phyloP scores from a whole-genome alignment of 1,140 invertebrate species.

The Saxidomus purpurata region DNA sequence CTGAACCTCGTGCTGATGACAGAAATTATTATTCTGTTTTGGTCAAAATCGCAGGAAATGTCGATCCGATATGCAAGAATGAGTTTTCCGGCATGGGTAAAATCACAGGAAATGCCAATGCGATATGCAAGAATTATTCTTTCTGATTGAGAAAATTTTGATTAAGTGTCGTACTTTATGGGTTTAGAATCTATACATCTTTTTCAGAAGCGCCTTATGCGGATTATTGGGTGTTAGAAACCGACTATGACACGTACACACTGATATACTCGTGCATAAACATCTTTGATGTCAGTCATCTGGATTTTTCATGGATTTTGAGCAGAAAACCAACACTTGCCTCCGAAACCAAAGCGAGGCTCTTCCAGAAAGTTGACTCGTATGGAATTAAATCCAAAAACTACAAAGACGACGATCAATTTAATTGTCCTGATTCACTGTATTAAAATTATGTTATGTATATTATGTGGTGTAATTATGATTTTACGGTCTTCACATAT shows the following conservation, averaged over 20 bases:
- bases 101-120: no score
- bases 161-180: no score
- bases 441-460: conserved; percentile 20
- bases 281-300: conserved; percentile 64
- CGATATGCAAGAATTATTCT: no score
- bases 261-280: conserved; percentile 74
- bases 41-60: no score
- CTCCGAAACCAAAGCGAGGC: conserved; percentile 42
- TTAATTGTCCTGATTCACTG: conserved; percentile 25
- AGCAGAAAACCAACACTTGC: conserved; percentile 60
- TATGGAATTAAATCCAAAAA: conserved; percentile 68
- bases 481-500: neutral
- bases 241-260: conserved; percentile 74
- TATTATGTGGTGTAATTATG: no score
- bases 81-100: no score
- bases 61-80: no score
- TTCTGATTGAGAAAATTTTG: no score
- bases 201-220: conserved; percentile 64
- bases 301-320: conserved; percentile 78
- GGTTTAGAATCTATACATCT: no score
- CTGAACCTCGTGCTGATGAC: no score
- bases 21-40: no score
- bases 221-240: conserved; percentile 76
- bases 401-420: conserved; percentile 66
- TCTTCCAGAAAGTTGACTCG: conserved; percentile 59